Base-by-base conservation (phyloP, 2,113 vertebrate genomes). In the Passer domesticus region DNA sequence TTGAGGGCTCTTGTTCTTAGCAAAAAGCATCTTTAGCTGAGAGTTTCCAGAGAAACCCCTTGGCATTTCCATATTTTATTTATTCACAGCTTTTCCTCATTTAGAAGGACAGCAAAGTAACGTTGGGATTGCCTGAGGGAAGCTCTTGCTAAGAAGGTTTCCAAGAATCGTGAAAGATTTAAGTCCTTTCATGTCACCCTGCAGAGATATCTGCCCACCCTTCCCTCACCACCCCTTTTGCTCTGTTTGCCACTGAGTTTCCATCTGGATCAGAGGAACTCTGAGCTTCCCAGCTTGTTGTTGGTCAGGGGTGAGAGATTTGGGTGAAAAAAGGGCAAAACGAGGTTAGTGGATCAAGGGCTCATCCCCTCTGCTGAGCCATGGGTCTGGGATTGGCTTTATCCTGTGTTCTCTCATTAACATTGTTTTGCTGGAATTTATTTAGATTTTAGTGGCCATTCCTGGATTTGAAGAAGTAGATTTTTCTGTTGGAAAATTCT, bases 361-460 rank as follows among this genome's bases (percentile, higher is more conserved):
- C 35, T 37, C 7, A 4, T 66, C 16, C 14, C 4, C 8, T 62
- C 20, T 52, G 43, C 30, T 2, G 1, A 47, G 1, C 41, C 4
- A 0, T 1, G 30, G 22, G 0, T 1, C 8, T 77, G 52, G 43
- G 23, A 33, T 44, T 52, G 5, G 31, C 47, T 55, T 10, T 19
- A 31, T 23, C 20, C 31, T 33, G 3, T 14, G 27, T 16, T 49
- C 28, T 50, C 35, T 79, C 10, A 15, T 1, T 31, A n/a, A 16
- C 2, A 1, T 9, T 5, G 6, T 39, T 50, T 62, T 88, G 35
- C 27, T 64, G 19, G 17, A 43, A 25, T 14, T 62, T 49, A 4
- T 82, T 44, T 24, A 7, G 13, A 2, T 60, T 73, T 64, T 49
- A 56, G 41, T 47, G 21, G 3, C 27, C 7, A 2, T 19, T 68